phyloP scores from a whole-genome alignment of 2,797 vertebrate genomes.

The Loris lydekkerianus region DNA sequence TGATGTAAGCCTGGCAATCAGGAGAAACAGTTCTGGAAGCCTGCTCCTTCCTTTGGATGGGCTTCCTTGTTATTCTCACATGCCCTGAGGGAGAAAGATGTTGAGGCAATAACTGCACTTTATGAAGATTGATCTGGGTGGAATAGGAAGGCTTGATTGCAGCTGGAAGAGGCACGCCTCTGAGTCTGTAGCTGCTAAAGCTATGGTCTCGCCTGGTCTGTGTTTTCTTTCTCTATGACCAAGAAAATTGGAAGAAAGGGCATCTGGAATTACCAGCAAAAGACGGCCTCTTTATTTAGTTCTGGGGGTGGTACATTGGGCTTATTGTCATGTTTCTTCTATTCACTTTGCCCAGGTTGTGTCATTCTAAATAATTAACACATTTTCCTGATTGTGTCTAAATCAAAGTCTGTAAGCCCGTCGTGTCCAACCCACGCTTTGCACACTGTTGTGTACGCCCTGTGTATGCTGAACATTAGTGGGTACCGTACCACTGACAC shows the following conservation, averaged over 20 bases:
- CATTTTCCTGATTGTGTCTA: background rate
- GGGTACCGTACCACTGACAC: rapidly evolving
- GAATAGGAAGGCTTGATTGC: background rate
- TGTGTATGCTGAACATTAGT: rapidly evolving
- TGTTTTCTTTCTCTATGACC: background rate
- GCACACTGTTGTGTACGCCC: no score
- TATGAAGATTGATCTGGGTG: background rate
- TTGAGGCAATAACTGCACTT: background rate
- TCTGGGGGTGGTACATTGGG: background rate
- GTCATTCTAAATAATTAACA: background rate
- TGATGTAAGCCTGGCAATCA: no score
- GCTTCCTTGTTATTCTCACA: background rate
- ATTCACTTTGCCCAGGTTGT: background rate
- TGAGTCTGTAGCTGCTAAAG: background rate
- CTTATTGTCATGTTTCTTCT: background rate
- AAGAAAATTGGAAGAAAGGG: background rate
- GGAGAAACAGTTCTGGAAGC: background rate
- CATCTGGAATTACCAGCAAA: background rate
- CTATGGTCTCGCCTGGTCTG: background rate
- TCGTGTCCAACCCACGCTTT: rapidly evolving
- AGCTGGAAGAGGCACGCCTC: background rate
- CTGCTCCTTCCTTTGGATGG: background rate
- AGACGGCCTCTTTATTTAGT: background rate
- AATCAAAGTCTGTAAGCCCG: background rate
- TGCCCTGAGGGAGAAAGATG: background rate